These are phyloP conservation scores for Epinotia brunnichana DNA, from an alignment of 2,888 invertebrate genomes.

Conservation along the genomic window DNA sequence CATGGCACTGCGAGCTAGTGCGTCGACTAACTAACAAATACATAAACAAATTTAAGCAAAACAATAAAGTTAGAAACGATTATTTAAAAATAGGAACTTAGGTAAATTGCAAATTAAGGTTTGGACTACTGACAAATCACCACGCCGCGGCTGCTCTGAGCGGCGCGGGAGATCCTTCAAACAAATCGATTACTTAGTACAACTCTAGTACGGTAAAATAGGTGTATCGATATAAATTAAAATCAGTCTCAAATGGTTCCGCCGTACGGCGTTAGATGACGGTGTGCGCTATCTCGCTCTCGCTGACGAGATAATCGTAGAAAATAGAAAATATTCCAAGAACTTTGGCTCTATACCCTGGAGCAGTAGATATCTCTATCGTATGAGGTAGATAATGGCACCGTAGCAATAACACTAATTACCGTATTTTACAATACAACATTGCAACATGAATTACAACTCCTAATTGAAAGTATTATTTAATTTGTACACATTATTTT, in stretches of 20 bases:
- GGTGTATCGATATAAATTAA: constrained; percentile 46
- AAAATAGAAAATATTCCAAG: constrained; percentile 74
- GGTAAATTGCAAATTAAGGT: constrained; percentile 68
- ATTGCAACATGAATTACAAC: constrained; percentile 78
- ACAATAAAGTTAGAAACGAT: constrained; percentile 62
- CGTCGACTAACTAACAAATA: constrained; percentile 61
- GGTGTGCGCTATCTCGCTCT: constrained; percentile 22
- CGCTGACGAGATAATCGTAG: constrained; percentile 17
- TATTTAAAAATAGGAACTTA: constrained; percentile 79
- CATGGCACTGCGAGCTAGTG: constrained; percentile 58
- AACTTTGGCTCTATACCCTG: constrained; percentile 81
- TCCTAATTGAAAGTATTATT: constrained; percentile 69
- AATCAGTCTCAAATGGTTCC: constrained; percentile 72
- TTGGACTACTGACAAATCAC: constrained; percentile 5
- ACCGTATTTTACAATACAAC: constrained; percentile 76
- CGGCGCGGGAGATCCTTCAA: neutral
- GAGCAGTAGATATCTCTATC: constrained; percentile 63
- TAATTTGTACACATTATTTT: constrained; percentile 80
- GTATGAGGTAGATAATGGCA: constrained; percentile 81
- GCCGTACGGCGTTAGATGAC: constrained; percentile 27
- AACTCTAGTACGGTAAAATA: constrained; percentile 27
- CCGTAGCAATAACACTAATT: constrained; percentile 73
- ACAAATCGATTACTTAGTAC: constrained; percentile 12
- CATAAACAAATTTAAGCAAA: constrained; percentile 65
- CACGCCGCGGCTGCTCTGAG: neutral